These are phyloP conservation scores for Xyrauchen texanus DNA, from an alignment of 2,113 vertebrate genomes.

Conservation along the genomic window DNA sequence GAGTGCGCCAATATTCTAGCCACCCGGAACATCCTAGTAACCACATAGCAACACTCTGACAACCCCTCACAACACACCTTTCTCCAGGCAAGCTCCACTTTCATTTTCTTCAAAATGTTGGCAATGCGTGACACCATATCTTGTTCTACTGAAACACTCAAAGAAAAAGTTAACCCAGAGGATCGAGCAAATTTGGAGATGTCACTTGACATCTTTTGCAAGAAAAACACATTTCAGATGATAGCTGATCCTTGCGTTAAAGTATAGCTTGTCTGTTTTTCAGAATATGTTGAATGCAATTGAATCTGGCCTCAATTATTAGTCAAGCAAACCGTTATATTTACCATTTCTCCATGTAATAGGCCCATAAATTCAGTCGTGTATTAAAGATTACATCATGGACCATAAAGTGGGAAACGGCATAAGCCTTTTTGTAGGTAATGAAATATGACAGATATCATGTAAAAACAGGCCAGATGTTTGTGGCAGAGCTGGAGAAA, in stretches of 20 bases:
- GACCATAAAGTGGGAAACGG: conserved; percentile 8
- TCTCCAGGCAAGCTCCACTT: no score
- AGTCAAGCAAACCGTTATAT: neutral
- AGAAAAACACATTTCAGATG: no score
- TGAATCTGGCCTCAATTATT: conserved; percentile 9
- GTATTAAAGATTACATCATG: conserved; percentile 3
- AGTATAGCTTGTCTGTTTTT: neutral
- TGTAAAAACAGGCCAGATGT: neutral
- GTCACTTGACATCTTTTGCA: no score
- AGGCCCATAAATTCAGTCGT: neutral
- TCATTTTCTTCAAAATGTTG: no score
- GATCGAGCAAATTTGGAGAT: no score
- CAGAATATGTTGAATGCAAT: neutral
- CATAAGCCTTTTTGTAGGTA: neutral
- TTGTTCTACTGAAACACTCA: neutral
- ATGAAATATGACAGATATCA: conserved; percentile 24
- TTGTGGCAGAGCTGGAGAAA: neutral
- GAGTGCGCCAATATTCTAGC: no score
- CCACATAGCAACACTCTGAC: no score
- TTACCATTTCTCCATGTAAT: neutral
- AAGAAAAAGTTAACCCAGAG: no score
- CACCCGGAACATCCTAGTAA: no score
- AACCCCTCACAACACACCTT: no score
- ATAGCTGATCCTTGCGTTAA: neutral
- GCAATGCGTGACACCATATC: no score